These are phyloP conservation scores for Pseudolaguvia tuberculata DNA, from an alignment of 2,113 vertebrate species.

Conservation along the genomic window DNA sequence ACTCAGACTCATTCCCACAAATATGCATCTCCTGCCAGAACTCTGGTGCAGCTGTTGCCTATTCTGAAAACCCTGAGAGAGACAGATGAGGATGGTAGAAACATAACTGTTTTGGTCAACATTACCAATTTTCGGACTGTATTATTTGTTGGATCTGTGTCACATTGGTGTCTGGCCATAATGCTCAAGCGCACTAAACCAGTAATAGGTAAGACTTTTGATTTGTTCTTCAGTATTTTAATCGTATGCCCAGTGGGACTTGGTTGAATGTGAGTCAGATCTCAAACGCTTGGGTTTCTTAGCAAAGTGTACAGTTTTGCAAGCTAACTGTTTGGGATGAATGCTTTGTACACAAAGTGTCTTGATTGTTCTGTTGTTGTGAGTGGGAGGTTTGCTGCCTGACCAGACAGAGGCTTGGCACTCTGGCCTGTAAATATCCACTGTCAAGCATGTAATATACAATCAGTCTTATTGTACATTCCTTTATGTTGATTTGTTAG, in stretches of 20 bases:
- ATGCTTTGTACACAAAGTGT: constrained; percentile 18
- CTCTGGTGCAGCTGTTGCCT: constrained; percentile 30
- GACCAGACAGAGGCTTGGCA: neutral
- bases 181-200: constrained; percentile 53
- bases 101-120: neutral
- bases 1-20: constrained; percentile 38
- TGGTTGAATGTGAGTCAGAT: neutral
- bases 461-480: neutral
- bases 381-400: constrained; percentile 25
- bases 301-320: neutral
- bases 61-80: constrained; percentile 1
- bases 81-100: constrained; percentile 10
- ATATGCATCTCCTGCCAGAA: constrained; percentile 35
- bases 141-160: constrained; percentile 20
- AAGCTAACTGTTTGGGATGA: constrained; percentile 1
- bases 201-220: constrained; percentile 54
- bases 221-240: constrained; percentile 19
- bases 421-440: constrained; percentile 2
- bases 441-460: neutral
- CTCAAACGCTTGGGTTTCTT: neutral
- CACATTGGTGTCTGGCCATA: neutral
- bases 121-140: neutral
- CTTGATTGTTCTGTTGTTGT: constrained; percentile 21
- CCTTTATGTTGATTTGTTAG: neutral
- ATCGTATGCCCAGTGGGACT: constrained; percentile 4